Evolutionary conservation across 2,113 vertebrate species (phyloP).

Genomic region (Notarius lentiginosus): DNA sequence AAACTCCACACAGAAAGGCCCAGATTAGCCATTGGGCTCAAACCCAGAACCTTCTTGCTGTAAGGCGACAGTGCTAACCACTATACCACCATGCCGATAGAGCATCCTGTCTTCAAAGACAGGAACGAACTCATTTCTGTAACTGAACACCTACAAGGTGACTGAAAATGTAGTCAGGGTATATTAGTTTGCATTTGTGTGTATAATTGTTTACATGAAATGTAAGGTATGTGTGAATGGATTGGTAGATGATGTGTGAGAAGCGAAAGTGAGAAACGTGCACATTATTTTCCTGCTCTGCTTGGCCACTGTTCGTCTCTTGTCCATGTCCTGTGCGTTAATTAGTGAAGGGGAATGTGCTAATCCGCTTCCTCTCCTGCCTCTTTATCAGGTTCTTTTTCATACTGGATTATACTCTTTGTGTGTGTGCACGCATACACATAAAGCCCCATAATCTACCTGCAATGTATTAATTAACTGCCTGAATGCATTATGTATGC

Average conservation of each 20-base stretch:
- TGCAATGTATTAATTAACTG: slow-evolving; percentile 10
- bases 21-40: too few species aligned
- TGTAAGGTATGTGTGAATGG: background rate
- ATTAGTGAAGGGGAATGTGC: slow-evolving; percentile 37
- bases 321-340: slow-evolving; percentile 5
- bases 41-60: too few species aligned
- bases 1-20: too few species aligned
- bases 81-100: too few species aligned
- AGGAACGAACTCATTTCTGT: background rate
- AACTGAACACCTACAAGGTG: background rate
- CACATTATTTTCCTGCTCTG: background rate
- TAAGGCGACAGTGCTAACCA: too few species aligned
- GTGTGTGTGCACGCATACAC: slow-evolving; percentile 22
- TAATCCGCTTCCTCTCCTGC: slow-evolving; percentile 14
- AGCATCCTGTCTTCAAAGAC: background rate
- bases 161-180: background rate
- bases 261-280: background rate
- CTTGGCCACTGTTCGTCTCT: background rate
- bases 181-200: background rate
- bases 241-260: slow-evolving; percentile 30
- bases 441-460: background rate
- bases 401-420: slow-evolving; percentile 24
- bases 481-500: background rate
- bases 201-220: background rate
- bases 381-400: background rate